Evolutionary conservation across 2,797 vertebrate genomes (phyloP).

Genomic region (Sebastes ruberrimus): DNA sequence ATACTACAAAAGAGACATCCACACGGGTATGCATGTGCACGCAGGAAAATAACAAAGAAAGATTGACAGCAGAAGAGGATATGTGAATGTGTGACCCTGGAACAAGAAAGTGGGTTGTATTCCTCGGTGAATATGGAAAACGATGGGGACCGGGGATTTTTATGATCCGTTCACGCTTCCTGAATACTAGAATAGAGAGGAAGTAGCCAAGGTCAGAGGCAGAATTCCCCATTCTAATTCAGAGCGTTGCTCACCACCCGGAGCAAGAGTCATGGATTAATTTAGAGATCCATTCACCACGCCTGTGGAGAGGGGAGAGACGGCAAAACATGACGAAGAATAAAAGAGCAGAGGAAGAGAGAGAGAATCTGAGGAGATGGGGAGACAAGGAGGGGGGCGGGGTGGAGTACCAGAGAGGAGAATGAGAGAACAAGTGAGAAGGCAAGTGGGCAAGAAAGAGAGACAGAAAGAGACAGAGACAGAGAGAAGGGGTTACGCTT

Average conservation of each 20-base stretch:
- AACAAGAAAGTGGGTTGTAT: conserved; percentile 49
- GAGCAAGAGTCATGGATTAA: conserved; percentile 73
- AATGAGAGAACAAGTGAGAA: background rate
- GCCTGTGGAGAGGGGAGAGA: conserved; percentile 38
- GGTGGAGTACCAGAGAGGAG: background rate
- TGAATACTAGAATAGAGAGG: conserved; percentile 60
- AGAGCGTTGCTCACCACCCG: conserved; percentile 50
- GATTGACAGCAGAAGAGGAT: conserved; percentile 37
- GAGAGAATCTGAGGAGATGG: conserved; percentile 20
- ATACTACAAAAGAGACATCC: conserved; percentile 17
- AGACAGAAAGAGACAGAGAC: background rate
- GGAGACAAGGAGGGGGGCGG: conserved; percentile 6
- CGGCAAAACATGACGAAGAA: conserved; percentile 38
- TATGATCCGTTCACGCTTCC: conserved; percentile 62
- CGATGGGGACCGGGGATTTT: conserved; percentile 53
- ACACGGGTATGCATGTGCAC: background rate
- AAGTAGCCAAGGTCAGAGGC: conserved; percentile 72
- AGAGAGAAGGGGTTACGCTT: conserved; percentile 30
- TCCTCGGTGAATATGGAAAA: conserved; percentile 37
- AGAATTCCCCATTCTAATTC: conserved; percentile 74
- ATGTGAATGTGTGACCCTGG: conserved; percentile 45
- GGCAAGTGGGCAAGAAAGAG: conserved; percentile 2
- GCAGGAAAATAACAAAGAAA: conserved; percentile 34
- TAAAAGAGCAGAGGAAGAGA: conserved; percentile 3
- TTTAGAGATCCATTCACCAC: conserved; percentile 76